Evolutionary conservation across 2,113 vertebrate species (phyloP).

Genomic region (Poeciliopsis occidentalis): DNA sequence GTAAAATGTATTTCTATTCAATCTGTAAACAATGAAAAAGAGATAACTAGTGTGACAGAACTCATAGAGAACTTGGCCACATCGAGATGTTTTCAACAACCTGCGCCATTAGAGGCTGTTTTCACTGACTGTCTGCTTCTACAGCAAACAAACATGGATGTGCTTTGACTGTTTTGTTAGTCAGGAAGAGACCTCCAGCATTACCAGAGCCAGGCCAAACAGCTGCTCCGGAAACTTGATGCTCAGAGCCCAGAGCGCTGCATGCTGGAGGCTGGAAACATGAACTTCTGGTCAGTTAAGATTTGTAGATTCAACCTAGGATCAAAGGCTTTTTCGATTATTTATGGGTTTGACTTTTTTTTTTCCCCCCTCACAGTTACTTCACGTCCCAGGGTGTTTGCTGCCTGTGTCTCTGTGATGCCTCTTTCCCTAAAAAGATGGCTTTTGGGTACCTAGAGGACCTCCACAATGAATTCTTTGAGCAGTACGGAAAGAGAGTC

Average conservation of each 20-base stretch:
- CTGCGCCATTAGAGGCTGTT: too few relatives aligned
- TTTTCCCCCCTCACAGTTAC: conserved; percentile 74
- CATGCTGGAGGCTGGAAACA: conserved; percentile 89
- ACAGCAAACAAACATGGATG: background rate
- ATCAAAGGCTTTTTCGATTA: background rate
- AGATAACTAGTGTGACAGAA: too few relatives aligned
- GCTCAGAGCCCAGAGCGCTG: conserved; percentile 95
- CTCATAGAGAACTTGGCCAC: too few relatives aligned
- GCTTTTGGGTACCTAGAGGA: conserved; percentile 94
- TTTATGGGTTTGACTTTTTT: background rate
- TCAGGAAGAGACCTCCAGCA: conserved; percentile 93
- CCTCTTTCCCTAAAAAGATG: conserved; percentile 90
- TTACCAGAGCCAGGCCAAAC: conserved; percentile 97
- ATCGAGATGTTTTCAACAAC: too few relatives aligned
- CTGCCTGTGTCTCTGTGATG: conserved; percentile 92
- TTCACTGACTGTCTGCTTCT: too few relatives aligned
- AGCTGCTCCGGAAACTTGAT: conserved; percentile 92
- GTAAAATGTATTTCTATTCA: too few relatives aligned
- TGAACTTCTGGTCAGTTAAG: conserved; percentile 92
- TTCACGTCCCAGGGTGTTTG: conserved; percentile 93
- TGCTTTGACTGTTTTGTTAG: conserved; percentile 65
- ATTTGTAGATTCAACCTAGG: background rate
- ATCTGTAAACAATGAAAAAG: too few relatives aligned
- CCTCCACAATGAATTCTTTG: conserved; percentile 90
- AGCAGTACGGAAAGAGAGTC: conserved; percentile 92